Evolutionary conservation across 2,888 invertebrate genomes (phyloP).

Genomic region (Enchytraeus crypticus): DNA sequence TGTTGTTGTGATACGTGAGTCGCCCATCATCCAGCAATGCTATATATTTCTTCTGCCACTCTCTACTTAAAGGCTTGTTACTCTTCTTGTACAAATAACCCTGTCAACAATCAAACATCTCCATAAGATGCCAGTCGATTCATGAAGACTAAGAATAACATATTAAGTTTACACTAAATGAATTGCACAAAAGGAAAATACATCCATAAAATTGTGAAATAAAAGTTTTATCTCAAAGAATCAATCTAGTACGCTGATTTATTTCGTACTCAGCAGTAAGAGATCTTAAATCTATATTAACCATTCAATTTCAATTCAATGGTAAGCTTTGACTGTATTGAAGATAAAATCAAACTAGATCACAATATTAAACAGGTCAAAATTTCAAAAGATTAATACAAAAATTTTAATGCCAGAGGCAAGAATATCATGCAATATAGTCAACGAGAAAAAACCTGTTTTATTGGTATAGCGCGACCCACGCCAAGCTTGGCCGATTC

Average conservation of each 20-base stretch:
- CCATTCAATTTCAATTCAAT: too few relatives aligned
- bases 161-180: too few relatives aligned
- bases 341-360: too few relatives aligned
- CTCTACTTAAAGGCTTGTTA: conserved; percentile 73
- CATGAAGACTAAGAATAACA: not conserved
- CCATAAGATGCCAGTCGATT: not conserved
- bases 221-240: too few relatives aligned
- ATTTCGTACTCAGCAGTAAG: too few relatives aligned
- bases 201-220: too few relatives aligned
- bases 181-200: too few relatives aligned
- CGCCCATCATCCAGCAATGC: conserved; percentile 16
- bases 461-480: conserved; percentile 13
- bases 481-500: conserved; percentile 8
- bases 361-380: too few relatives aligned
- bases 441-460: conserved; percentile 8
- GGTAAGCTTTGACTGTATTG: too few relatives aligned
- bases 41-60: conserved; percentile 96
- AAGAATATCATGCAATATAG: not conserved
- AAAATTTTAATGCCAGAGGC: not conserved
- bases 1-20: conserved; percentile 11
- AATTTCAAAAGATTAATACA: too few relatives aligned
- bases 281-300: too few relatives aligned
- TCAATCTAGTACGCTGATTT: too few relatives aligned
- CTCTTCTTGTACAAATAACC: conserved; percentile 93
- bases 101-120: conserved; percentile 28